Conservation (phyloP, 1,140 invertebrate genomes). For the Pollicipes pollicipes region DNA sequence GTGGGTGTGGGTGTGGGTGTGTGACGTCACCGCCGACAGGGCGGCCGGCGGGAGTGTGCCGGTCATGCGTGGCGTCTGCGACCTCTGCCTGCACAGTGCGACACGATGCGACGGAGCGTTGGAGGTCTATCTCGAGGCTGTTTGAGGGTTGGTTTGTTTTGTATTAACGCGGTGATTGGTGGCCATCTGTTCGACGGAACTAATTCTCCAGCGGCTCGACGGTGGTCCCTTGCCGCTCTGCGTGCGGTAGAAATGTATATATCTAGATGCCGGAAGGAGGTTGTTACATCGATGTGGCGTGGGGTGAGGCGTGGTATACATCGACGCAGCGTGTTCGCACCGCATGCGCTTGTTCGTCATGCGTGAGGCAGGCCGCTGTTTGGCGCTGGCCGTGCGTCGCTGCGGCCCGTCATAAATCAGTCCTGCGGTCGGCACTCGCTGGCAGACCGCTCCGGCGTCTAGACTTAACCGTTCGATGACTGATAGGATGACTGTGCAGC, state of each 20-base stretch:
- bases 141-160: not conserved
- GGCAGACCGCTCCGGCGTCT: not conserved
- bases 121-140: too few species aligned
- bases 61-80: too few species aligned
- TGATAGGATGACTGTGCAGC: too few species aligned
- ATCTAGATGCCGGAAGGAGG: not conserved
- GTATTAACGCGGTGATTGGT: not conserved
- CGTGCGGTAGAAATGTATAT: too few species aligned
- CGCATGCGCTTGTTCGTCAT: not conserved
- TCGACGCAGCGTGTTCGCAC: not conserved
- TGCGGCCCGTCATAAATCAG: not conserved
- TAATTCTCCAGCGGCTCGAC: not conserved
- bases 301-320: not conserved
- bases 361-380: not conserved
- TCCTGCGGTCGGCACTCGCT: not conserved
- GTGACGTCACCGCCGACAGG: too few species aligned
- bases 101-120: too few species aligned
- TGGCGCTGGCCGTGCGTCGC: too few species aligned
- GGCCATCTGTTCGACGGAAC: not conserved
- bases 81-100: too few species aligned
- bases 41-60: too few species aligned
- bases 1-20: too few species aligned
- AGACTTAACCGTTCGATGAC: too few species aligned
- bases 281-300: not conserved
- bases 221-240: too few species aligned